Percentiles rank a stretch among this genome's conserved stretches.
Evolutionary conservation across 1,140 invertebrate genomes (phyloP).

Genomic region (Agrypnia vestita): DNA sequence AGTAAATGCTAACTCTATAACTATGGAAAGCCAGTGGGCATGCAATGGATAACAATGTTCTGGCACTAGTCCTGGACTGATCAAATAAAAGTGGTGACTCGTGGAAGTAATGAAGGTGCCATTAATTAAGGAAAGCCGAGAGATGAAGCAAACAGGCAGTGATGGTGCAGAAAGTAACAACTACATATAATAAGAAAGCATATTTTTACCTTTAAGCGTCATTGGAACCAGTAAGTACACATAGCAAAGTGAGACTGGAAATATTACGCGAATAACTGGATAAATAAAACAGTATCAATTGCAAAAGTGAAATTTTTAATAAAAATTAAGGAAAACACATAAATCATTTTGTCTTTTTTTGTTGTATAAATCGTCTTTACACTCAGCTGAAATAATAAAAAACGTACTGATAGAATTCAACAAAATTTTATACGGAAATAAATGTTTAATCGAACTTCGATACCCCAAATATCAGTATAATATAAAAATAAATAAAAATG

Average conservation of each 20-base stretch:
- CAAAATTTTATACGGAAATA: constrained; percentile 3
- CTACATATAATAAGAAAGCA: constrained; percentile 29
- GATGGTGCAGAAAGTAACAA: constrained; percentile 13
- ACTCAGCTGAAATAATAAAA: constrained; percentile 28
- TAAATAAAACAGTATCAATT: constrained; percentile 39
- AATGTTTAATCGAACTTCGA: constrained; percentile 16
- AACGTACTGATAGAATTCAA: constrained; percentile 10
- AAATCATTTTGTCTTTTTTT: background rate
- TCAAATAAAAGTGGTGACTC: background rate
- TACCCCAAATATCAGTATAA: constrained; percentile 32
- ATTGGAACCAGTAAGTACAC: constrained; percentile 4
- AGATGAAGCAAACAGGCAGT: constrained; percentile 21
- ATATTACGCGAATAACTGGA: constrained; percentile 16
- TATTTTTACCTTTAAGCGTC: constrained; percentile 31
- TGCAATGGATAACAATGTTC: background rate
- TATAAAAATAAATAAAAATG: constrained; percentile 40
- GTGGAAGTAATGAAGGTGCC: background rate
- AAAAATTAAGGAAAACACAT: constrained; percentile 37
- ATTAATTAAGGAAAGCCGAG: constrained; percentile 22
- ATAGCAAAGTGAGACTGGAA: constrained; percentile 14
- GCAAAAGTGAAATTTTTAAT: constrained; percentile 49
- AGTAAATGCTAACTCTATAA: background rate
- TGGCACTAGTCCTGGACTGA: background rate
- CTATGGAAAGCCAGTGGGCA: constrained; percentile 17
- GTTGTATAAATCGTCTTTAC: constrained; percentile 29